These are phyloP conservation scores for Pseudomyrmex cubaensis DNA, from an alignment of 1,140 invertebrate species.

Conservation along the genomic window DNA sequence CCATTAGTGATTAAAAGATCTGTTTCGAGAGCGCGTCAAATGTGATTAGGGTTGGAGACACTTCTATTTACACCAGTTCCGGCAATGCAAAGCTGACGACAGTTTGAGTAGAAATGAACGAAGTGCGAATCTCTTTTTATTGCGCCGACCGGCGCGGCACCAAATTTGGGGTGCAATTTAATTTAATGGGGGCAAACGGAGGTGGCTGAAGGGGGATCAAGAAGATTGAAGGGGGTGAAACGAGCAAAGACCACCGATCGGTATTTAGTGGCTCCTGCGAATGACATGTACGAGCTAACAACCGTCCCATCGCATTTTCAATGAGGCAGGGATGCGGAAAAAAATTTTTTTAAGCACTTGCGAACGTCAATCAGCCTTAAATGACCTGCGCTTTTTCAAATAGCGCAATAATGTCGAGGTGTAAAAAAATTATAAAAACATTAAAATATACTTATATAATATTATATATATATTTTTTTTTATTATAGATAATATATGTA, in stretches of 20 bases:
- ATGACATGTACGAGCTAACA: constrained; percentile 80
- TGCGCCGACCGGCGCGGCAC: constrained; percentile 59
- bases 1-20: neutral
- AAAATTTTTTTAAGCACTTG: constrained; percentile 39
- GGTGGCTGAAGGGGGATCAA: constrained; percentile 65
- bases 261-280: constrained; percentile 84
- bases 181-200: constrained; percentile 81
- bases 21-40: neutral
- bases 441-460: neutral
- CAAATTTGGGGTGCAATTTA: constrained; percentile 83
- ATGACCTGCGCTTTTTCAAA: neutral
- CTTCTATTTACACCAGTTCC: constrained; percentile 25
- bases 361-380: constrained; percentile 9
- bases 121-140: constrained; percentile 78
- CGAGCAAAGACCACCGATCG: constrained; percentile 81
- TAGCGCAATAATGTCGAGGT: neutral
- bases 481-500: neutral
- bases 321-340: constrained; percentile 30
- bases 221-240: constrained; percentile 75
- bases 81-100: neutral
- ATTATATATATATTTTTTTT: neutral
- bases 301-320: constrained; percentile 53
- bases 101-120: constrained; percentile 54
- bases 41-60: constrained; percentile 20
- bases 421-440: neutral